These are phyloP conservation scores for Macroteleia sp. DNA, from an alignment of 2,888 invertebrate species.

Conservation along the genomic window DNA sequence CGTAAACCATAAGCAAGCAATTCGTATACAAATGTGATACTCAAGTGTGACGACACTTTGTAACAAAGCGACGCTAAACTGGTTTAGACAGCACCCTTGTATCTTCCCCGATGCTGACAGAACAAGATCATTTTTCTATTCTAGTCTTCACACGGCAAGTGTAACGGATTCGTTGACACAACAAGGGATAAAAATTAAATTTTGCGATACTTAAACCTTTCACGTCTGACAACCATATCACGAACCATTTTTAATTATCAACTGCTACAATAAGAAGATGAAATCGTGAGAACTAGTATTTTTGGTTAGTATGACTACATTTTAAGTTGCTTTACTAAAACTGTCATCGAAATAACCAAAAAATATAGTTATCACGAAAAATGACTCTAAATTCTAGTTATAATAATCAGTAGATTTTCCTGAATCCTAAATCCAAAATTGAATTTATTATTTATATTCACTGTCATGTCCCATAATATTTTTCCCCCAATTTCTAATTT, in stretches of 20 bases:
- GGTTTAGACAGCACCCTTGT: slow-evolving; percentile 73
- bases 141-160: slow-evolving; percentile 72
- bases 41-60: slow-evolving; percentile 78
- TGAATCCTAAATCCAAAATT: too few relatives aligned
- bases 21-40: slow-evolving; percentile 80
- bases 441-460: too few relatives aligned
- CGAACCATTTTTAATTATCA: too few relatives aligned
- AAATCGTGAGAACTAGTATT: too few relatives aligned
- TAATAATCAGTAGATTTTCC: too few relatives aligned
- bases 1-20: slow-evolving; percentile 76
- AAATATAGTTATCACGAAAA: too few relatives aligned
- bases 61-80: slow-evolving; percentile 78
- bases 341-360: too few relatives aligned
- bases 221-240: slow-evolving; percentile 6
- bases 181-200: slow-evolving; percentile 47
- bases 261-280: too few relatives aligned
- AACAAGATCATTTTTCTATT: slow-evolving; percentile 71
- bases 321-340: background rate
- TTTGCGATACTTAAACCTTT: background rate
- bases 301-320: too few relatives aligned
- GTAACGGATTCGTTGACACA: slow-evolving; percentile 75
- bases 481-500: too few relatives aligned
- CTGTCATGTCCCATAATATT: too few relatives aligned
- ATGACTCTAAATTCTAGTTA: too few relatives aligned
- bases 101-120: slow-evolving; percentile 69